These are phyloP conservation scores for Athalia circularis DNA, from an alignment of 2,888 invertebrate species.

Conservation along the genomic window DNA sequence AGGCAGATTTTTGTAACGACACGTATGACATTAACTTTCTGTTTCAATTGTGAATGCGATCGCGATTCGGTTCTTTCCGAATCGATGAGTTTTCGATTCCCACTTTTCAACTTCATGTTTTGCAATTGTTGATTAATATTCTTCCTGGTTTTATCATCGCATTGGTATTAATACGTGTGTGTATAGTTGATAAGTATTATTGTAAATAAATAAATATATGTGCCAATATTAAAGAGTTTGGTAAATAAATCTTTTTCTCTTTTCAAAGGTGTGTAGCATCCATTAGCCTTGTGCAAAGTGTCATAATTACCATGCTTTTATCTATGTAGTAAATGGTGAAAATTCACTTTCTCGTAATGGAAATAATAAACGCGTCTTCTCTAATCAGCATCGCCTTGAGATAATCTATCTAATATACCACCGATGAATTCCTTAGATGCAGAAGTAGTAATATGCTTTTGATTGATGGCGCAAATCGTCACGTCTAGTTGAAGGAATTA, in stretches of 20 bases:
- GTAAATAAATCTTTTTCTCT: constrained; percentile 19
- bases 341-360: constrained; percentile 22
- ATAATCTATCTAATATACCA: neutral
- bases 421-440: neutral
- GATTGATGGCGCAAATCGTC: constrained; percentile 8
- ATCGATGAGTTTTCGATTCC: constrained; percentile 2
- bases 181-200: neutral
- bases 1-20: neutral
- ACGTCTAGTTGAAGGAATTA: neutral
- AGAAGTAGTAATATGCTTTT: neutral
- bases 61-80: neutral
- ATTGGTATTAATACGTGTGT: too few species aligned
- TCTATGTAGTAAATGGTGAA: constrained; percentile 15
- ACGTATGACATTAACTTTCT: constrained; percentile 14
- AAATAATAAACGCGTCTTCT: neutral
- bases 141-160: too few species aligned
- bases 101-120: neutral
- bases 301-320: constrained; percentile 15
- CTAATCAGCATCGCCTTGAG: neutral
- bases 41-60: constrained; percentile 1
- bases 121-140: too few species aligned
- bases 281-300: constrained; percentile 27
- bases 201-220: neutral
- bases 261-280: constrained; percentile 7
- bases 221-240: constrained; percentile 19